Conservation (phyloP, 2,888 invertebrate genomes). For the Tipula confusa region DNA sequence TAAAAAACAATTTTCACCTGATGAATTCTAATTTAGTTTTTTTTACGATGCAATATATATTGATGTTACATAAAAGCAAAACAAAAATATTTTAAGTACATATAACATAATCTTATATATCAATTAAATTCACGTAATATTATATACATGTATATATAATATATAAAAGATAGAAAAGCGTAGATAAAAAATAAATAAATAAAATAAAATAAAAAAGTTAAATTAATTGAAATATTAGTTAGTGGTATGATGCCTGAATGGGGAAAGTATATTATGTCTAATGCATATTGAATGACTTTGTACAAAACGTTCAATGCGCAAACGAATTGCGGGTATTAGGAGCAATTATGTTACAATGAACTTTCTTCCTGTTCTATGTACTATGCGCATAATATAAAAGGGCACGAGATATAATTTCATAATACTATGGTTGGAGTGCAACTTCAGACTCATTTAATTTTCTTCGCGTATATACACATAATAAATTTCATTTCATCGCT, state of each 20-base stretch:
- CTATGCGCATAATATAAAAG: too few species aligned
- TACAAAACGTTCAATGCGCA: background rate
- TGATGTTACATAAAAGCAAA: background rate
- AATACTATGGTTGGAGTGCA: background rate
- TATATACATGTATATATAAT: background rate
- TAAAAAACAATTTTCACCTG: background rate
- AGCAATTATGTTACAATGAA: background rate
- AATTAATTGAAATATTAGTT: background rate
- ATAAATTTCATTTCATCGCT: background rate
- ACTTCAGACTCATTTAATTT: background rate
- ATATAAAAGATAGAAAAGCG: background rate
- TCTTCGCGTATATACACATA: background rate
- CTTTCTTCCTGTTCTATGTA: background rate
- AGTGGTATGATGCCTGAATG: background rate
- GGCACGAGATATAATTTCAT: too few species aligned
- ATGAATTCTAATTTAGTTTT: background rate
- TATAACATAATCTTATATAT: background rate
- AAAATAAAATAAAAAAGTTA: background rate
- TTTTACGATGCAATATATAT: background rate
- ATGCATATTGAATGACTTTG: background rate
- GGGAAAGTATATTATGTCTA: background rate
- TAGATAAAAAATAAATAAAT: background rate
- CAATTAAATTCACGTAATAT: conserved; percentile 5
- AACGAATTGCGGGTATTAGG: background rate
- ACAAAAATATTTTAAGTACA: background rate